Conservation (phyloP, 2,888 invertebrate genomes). For the Serrognathus titanus region DNA sequence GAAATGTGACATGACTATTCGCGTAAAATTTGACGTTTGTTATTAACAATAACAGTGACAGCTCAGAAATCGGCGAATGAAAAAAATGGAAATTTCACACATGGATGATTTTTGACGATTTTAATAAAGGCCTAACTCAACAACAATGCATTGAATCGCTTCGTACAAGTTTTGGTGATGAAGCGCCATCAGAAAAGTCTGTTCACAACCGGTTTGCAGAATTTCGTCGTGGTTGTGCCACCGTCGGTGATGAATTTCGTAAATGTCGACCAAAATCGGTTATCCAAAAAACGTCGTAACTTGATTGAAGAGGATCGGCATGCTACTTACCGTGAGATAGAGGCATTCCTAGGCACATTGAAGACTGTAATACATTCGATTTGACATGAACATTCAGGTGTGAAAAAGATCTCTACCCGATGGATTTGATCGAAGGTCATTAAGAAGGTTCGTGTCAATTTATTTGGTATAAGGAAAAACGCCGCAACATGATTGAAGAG, state of each 20-base stretch:
- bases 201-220: constrained; percentile 5
- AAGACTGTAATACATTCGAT: neutral
- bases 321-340: neutral
- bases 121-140: neutral
- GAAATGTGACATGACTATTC: no score
- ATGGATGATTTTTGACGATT: no score
- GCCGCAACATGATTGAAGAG: neutral
- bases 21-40: no score
- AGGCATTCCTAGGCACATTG: neutral
- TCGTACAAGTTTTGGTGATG: neutral
- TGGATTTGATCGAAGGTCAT: no score
- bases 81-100: no score
- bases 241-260: constrained; percentile 5
- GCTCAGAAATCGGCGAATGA: no score
- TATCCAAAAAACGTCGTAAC: neutral
- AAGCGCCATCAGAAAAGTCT: constrained; percentile 4
- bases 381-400: neutral
- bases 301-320: neutral
- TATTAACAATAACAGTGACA: no score
- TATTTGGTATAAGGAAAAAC: no score
- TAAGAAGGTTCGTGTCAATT: no score
- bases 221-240: constrained; percentile 3
- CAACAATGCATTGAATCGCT: neutral
- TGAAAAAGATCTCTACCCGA: neutral
- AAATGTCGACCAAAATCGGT: constrained; percentile 1